Base-by-base conservation (phyloP, 2,113 vertebrate species). In the Piaya cayana region DNA sequence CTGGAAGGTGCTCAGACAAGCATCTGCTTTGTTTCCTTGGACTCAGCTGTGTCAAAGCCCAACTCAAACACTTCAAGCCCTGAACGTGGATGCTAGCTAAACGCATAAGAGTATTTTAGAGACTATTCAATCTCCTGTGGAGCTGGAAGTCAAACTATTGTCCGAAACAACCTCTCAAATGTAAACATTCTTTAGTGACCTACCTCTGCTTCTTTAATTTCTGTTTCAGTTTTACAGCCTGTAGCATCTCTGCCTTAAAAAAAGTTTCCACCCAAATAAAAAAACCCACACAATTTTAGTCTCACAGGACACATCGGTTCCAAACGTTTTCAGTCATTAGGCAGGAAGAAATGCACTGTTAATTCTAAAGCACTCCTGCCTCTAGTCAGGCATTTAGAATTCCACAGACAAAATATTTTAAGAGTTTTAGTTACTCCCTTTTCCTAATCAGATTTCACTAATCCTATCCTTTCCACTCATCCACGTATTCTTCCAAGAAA, bases 401-500 rank as follows among this genome's bases (percentile, higher is more conserved):
- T 60, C 92, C 86, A 90, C 43, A 91, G 78, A 50, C 65, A 64
- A 95, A 96, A 86, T 88, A 86, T 89, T 90, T 83, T 81, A 82
- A 74, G 86, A 86, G 87, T 91, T 95, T 69, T 83, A 82, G 71
- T 91, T 92, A 67, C 52, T 87, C 68, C 37, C 67, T 76, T 93
- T 82, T 92, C 63, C 87, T 90, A 90, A 96, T 94, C 65, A 95
- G 63, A 62, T 94, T 94, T 90, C 95, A 85, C 84, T 94, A 95
- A 95, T 95, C 62, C 87, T 88, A 64, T 75, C 67, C 94, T 76
- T 95, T 88, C 82, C 82, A 90, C 74, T 92, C 58, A 81, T 91
- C 69, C 89, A 82, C 63, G 55, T 69, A 91, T 68, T 89, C 75
- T 94, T 88, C 85, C 82, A 92, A 93, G 71, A 92, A 95, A 88